These are phyloP conservation scores for Lasioglossum morio DNA, from an alignment of 2,888 invertebrate genomes.

Conservation along the genomic window DNA sequence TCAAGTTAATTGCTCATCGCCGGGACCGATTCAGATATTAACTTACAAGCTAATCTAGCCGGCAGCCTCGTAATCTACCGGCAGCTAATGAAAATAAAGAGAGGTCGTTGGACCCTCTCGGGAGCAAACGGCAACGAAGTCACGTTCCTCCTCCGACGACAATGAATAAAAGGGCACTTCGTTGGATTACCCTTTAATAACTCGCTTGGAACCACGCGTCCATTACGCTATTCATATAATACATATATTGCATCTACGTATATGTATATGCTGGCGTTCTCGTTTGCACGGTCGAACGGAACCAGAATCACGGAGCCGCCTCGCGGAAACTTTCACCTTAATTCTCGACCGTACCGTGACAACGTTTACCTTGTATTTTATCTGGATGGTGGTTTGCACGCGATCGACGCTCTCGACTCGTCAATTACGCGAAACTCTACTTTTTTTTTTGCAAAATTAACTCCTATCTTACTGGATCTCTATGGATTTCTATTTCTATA, in stretches of 20 bases:
- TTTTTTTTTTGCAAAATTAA: not conserved
- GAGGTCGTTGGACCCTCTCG: constrained; percentile 58
- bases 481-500: not conserved
- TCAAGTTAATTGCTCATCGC: constrained; percentile 40
- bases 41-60: constrained; percentile 48
- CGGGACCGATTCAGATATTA: constrained; percentile 53
- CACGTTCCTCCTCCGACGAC: constrained; percentile 57
- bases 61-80: constrained; percentile 49
- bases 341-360: constrained; percentile 15
- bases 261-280: not conserved
- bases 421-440: not conserved
- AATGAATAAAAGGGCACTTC: constrained; percentile 54
- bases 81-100: constrained; percentile 61
- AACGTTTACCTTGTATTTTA: constrained; percentile 24
- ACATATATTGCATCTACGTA: not conserved
- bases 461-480: not conserved
- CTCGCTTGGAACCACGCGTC: constrained; percentile 39
- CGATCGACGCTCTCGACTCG: constrained; percentile 17
- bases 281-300: constrained; percentile 14
- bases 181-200: constrained; percentile 60
- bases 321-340: constrained; percentile 48
- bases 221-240: constrained; percentile 23
- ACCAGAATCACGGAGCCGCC: not conserved
- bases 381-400: constrained; percentile 25
- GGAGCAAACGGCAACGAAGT: constrained; percentile 54